Conservation (phyloP, 2,113 vertebrate genomes). For the Chauna torquata region DNA sequence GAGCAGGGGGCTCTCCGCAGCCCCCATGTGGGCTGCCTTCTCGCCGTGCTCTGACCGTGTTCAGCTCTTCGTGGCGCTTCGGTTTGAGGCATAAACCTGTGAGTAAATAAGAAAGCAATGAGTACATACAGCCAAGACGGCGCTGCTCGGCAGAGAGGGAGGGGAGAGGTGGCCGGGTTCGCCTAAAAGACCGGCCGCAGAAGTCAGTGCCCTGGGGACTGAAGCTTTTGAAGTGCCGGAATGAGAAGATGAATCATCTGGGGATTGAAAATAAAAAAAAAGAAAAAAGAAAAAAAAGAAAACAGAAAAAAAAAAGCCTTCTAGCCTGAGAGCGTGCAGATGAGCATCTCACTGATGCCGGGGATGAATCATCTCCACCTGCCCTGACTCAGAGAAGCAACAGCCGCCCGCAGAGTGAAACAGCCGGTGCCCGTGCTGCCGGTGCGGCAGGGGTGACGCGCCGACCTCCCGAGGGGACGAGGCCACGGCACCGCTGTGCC, state of each 20-base stretch:
- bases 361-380: conserved; percentile 71
- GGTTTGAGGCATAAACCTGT: not conserved
- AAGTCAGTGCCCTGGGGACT: conserved; percentile 21
- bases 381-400: conserved; percentile 49
- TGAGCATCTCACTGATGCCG: conserved; percentile 15
- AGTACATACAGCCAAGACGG: not conserved
- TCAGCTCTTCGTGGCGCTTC: not conserved
- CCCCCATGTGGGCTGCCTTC: not conserved
- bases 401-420: not conserved
- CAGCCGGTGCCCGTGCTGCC: not conserved
- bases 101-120: not conserved
- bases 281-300: not conserved
- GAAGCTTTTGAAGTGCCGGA: conserved; percentile 13
- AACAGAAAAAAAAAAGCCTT: not conserved
- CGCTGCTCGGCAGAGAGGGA: not conserved
- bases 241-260: conserved; percentile 62
- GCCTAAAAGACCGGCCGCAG: not conserved
- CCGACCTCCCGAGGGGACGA: fast-evolving
- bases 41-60: not conserved
- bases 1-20: not conserved
- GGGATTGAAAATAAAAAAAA: not conserved
- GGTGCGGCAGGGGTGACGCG: too few species aligned
- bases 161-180: not conserved
- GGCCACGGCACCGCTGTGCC: not conserved
- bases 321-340: conserved; percentile 38